Evolutionary conservation across 2,113 vertebrate species (phyloP).

Genomic region (Brachypodius melanocephalos): DNA sequence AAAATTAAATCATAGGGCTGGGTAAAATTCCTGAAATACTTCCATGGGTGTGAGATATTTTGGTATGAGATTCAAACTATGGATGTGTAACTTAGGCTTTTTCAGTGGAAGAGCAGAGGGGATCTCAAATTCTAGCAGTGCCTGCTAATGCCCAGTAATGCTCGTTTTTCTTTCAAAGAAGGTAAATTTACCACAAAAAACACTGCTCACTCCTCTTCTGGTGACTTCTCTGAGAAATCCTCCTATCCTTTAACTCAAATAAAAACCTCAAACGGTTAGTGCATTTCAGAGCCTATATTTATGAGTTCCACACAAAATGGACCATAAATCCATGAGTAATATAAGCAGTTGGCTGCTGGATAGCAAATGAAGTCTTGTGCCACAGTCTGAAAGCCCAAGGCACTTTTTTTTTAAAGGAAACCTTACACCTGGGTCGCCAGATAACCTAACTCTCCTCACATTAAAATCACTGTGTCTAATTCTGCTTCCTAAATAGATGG

Average conservation of each 20-base stretch:
- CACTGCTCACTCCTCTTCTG: neutral
- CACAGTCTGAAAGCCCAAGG: constrained; percentile 49
- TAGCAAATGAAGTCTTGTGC: constrained; percentile 49
- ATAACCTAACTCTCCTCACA: constrained; percentile 11
- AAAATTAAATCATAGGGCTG: neutral
- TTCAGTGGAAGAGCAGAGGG: neutral
- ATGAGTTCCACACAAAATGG: constrained; percentile 51
- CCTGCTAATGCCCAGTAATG: neutral
- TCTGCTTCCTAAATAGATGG: neutral
- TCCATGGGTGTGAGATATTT: neutral
- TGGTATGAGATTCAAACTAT: neutral
- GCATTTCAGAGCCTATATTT: constrained; percentile 41
- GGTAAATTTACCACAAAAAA: neutral
- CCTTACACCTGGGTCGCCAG: constrained; percentile 6
- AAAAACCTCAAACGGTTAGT: neutral
- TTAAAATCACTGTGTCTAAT: neutral
- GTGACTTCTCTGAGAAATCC: constrained; percentile 38
- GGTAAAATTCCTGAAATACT: neutral
- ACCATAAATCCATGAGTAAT: constrained; percentile 51
- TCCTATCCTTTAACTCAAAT: constrained; percentile 27
- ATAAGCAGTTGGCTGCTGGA: constrained; percentile 35
- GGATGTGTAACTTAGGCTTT: neutral
- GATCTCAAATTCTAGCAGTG: neutral
- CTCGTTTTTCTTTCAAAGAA: neutral
- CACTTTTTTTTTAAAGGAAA: constrained; percentile 50